phyloP scores from a whole-genome alignment of 2,888 invertebrate genomes.

The Hedya salicella region DNA sequence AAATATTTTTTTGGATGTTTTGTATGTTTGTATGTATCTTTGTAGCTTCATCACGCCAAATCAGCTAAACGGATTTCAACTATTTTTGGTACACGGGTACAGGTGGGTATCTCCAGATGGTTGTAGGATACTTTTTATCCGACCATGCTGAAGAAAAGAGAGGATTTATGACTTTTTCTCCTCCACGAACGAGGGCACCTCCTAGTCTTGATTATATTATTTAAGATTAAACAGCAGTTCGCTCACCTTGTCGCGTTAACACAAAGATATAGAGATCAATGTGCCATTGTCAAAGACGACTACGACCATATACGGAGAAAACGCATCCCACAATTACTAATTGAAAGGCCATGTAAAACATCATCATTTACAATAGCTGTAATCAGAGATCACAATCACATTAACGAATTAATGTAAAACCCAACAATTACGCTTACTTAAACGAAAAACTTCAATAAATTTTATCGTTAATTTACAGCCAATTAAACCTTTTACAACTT shows the following conservation, averaged over 20 bases:
- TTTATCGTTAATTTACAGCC: slow-evolving; percentile 21
- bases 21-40: no score
- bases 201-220: no score
- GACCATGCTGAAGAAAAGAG: no score
- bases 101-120: no score
- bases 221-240: not conserved
- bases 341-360: not conserved
- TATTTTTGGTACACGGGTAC: no score
- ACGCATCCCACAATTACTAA: not conserved
- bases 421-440: not conserved
- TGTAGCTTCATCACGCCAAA: no score
- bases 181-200: no score
- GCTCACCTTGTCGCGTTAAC: not conserved
- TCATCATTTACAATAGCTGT: not conserved
- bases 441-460: slow-evolving; percentile 26
- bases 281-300: not conserved
- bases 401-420: slow-evolving; percentile 18
- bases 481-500: slow-evolving; percentile 16
- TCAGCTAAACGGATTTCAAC: no score
- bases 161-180: no score
- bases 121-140: no score
- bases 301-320: not conserved
- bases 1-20: no score
- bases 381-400: slow-evolving; percentile 14
- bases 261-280: not conserved